Evolutionary conservation across 1,140 invertebrate genomes (phyloP), one percentile per base, ranked within the genome.

Genomic region (Augochlora pura): DNA sequence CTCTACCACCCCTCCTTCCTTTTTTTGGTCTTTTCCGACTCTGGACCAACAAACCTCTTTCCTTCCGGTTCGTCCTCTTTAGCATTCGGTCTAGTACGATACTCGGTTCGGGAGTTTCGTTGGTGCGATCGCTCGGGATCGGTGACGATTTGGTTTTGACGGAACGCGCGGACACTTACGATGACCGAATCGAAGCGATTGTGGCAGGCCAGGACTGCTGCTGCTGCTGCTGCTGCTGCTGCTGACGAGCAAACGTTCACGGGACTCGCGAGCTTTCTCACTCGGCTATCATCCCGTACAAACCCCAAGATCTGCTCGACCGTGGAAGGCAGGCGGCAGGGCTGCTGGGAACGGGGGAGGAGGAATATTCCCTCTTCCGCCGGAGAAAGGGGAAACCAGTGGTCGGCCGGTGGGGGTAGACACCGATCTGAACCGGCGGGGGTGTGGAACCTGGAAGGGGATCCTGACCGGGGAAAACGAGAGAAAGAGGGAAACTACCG

Each of bases 121-220:
- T 76, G 63, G 2, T 14, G 42, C 39, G 59, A 32, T 62, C 54
- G 42, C 42, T 52, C 46, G 16, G 9, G 67, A 27, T 46, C 70
- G 39, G 10, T 23, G n/a, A 12, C 42, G 42, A 39, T 64, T 14
- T 42, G 23, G 42, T 64, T 59, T 68, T 49, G 23, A 63, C 10
- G 32, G 23, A 23, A 62, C 32, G 64, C 66, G 66, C 83, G 82
- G 42, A 86, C 80, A 93, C 92, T 93, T 91, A 93, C 92, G 92
- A 93, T 93, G 90, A 92, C 92, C 87, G 92, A 92, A 86, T 93
- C 90, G 90, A 93, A 93, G 88, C 91, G 92, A 92, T 93, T 91
- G 89, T 92, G 91, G 90, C 91, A 93, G 92, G 92, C 92, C 92
- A 93, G 92, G 91, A 86, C 90, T 91, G 91, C 90, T 87, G 89